phyloP scores from a whole-genome alignment of 2,888 invertebrate species.

The Caenorhabditis drosophilae region DNA sequence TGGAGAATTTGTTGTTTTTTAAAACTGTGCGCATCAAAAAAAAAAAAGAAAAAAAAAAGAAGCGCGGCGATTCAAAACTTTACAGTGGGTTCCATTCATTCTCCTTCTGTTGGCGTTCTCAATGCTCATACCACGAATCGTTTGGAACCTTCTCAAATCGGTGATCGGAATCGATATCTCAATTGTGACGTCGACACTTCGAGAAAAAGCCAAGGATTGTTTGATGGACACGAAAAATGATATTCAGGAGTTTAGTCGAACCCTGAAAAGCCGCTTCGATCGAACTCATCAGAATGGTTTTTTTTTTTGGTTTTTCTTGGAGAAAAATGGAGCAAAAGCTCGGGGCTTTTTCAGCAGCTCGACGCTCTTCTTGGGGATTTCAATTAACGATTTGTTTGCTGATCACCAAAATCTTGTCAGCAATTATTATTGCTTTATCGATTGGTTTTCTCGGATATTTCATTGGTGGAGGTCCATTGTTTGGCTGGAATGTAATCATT shows the following conservation, averaged over 20 bases:
- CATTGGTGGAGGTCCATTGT: constrained; percentile 28
- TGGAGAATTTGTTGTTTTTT: no score
- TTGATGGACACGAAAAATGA: no score
- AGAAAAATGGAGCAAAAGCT: no score
- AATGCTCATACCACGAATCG: constrained; percentile 59
- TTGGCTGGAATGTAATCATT: constrained; percentile 18
- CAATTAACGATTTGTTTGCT: constrained; percentile 32
- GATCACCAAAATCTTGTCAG: constrained; percentile 31
- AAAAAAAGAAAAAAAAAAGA: no score
- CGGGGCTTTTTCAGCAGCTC: constrained; percentile 2
- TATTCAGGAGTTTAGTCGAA: no score
- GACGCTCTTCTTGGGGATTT: constrained; percentile 21
- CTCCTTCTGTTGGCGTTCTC: constrained; percentile 55
- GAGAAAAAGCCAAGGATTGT: constrained; percentile 26
- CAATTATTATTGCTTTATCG: constrained; percentile 19
- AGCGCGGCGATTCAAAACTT: no score
- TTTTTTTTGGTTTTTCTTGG: no score
- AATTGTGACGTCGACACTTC: constrained; percentile 30
- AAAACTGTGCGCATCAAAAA: no score
- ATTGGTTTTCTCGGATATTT: constrained; percentile 39
- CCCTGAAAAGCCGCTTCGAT: no score
- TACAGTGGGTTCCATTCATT: constrained; percentile 69
- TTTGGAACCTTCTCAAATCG: constrained; percentile 62
- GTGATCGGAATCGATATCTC: constrained; percentile 49
- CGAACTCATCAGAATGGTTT: no score